Conservation (phyloP, 2,888 invertebrate genomes). For the Notodonta dromedarius region DNA sequence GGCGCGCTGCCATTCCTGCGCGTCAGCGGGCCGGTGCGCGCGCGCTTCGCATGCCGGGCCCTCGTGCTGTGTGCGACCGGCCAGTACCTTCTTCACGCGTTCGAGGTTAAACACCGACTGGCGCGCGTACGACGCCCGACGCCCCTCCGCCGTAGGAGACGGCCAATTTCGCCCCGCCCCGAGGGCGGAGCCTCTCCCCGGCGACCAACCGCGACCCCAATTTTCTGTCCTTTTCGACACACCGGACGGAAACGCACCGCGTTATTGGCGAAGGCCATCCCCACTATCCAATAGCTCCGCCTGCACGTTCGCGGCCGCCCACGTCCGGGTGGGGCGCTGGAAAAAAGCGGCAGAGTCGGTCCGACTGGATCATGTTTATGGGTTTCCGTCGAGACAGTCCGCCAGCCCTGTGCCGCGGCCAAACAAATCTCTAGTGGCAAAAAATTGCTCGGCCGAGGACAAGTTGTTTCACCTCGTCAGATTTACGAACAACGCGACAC, state of each 20-base stretch:
- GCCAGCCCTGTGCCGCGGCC: conserved; percentile 71
- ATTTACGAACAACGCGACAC: conserved; percentile 70
- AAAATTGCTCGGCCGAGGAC: conserved; percentile 78
- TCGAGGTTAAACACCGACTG: conserved; percentile 78
- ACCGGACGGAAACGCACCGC: conserved; percentile 35
- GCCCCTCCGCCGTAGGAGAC: conserved; percentile 79
- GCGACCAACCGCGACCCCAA: conserved; percentile 61
- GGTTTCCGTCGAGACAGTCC: conserved; percentile 80
- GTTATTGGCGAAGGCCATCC: conserved; percentile 66
- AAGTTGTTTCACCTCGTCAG: conserved; percentile 81
- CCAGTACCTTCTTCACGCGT: conserved; percentile 72
- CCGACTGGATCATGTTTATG: conserved; percentile 81
- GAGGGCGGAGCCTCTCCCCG: conserved; percentile 55
- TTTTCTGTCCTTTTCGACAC: conserved; percentile 73
- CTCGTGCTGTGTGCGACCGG: conserved; percentile 59
- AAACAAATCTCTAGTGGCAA: conserved; percentile 83
- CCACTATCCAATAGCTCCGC: conserved; percentile 56
- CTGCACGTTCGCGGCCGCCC: conserved; percentile 56
- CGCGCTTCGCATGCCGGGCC: conserved; percentile 73
- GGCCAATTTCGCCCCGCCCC: conserved; percentile 68
- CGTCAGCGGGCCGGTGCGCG: conserved; percentile 73
- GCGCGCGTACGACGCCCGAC: conserved; percentile 77
- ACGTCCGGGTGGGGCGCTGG: conserved; percentile 64
- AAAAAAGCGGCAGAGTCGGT: conserved; percentile 79
- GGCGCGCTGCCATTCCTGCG: conserved; percentile 79